These are phyloP conservation scores for Hippocampus kuda DNA, from an alignment of 2,797 vertebrate genomes.

Conservation along the genomic window DNA sequence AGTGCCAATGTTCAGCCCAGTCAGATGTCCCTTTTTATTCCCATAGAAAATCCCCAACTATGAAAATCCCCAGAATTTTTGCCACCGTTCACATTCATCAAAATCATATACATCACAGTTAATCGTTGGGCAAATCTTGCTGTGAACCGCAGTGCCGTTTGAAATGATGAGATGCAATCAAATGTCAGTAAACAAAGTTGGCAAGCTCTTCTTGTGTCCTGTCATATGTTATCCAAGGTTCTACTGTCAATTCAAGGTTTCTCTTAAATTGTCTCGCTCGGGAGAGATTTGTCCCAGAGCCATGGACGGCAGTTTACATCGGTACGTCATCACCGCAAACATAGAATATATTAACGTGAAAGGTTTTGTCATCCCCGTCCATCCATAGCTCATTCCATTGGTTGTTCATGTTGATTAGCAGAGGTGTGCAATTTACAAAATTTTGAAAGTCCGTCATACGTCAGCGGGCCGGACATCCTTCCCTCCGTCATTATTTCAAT, in stretches of 20 bases:
- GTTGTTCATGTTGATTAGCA: no score
- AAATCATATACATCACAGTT: not conserved
- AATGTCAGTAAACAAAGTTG: not conserved
- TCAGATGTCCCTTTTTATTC: not conserved
- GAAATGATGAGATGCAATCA: conserved; percentile 1
- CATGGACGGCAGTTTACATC: no score
- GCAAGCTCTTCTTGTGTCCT: not conserved
- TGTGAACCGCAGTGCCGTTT: not conserved
- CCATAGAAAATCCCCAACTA: not conserved
- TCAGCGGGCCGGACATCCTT: no score
- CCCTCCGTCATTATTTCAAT: no score
- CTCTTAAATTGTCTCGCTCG: not conserved
- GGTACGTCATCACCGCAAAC: no score
- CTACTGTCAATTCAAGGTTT: not conserved
- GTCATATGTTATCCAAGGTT: not conserved
- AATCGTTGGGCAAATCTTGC: not conserved
- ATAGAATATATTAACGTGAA: no score
- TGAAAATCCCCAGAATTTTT: not conserved
- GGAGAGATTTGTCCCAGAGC: not conserved
- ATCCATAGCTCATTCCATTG: no score
- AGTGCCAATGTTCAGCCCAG: no score
- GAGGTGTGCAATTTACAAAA: no score
- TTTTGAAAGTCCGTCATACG: no score
- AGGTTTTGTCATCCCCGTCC: no score
- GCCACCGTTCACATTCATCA: not conserved